phyloP scores from a whole-genome alignment of 2,797 vertebrate genomes.

The Tauraco hartlaubi region DNA sequence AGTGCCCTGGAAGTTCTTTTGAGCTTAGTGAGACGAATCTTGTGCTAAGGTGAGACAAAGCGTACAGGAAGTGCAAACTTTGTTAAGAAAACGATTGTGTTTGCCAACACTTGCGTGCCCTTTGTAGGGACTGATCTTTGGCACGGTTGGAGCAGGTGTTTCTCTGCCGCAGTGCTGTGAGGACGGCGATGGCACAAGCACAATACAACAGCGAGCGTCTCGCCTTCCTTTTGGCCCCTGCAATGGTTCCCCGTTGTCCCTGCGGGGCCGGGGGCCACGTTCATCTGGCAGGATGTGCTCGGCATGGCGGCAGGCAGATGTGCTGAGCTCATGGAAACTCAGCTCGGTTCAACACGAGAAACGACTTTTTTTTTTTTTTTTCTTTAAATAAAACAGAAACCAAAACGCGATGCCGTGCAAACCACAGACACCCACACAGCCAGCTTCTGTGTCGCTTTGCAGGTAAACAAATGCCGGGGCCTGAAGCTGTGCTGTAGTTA shows the following conservation, averaged over 20 bases:
- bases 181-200: rapidly evolving
- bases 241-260: not conserved
- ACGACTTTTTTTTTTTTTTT: not conserved
- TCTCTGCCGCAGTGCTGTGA: rapidly evolving
- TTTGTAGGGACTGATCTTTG: not conserved
- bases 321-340: conserved; percentile 63
- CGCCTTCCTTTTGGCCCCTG: not conserved
- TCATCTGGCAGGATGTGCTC: conserved; percentile 34
- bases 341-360: rapidly evolving
- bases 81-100: rapidly evolving
- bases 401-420: not conserved
- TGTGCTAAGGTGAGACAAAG: not conserved
- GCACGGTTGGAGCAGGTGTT: rapidly evolving
- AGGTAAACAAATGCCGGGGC: conserved; percentile 41
- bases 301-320: not conserved
- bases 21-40: not conserved
- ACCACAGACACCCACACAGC: conserved; percentile 19
- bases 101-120: not conserved
- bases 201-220: not conserved
- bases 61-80: not conserved
- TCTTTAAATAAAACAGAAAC: conserved; percentile 44
- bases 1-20: not conserved
- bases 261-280: not conserved
- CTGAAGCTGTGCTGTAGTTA: conserved; percentile 63
- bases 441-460: conserved; percentile 2